phyloP scores from a whole-genome alignment of 2,888 invertebrate species.

The Drosophila falleni region DNA sequence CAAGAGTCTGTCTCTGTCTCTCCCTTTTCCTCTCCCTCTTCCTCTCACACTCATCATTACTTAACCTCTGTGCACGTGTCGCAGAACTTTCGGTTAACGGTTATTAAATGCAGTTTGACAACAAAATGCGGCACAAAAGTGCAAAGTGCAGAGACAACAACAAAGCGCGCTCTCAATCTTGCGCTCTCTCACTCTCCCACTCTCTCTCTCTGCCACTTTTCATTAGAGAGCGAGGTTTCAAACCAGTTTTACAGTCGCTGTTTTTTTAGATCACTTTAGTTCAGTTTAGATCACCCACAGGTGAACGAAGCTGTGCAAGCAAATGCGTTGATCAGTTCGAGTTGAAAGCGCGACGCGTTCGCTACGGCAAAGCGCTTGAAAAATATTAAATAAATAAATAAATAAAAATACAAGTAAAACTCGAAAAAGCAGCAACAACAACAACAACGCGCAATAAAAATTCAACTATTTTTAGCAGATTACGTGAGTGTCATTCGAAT shows the following conservation, averaged over 20 bases:
- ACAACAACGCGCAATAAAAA: conserved; percentile 49
- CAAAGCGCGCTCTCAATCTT: conserved; percentile 5
- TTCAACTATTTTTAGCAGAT: conserved; percentile 78
- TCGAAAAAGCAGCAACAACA: conserved; percentile 25
- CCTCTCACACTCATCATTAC: conserved; percentile 3
- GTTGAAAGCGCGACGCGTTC: conserved; percentile 64
- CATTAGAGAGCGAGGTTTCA: neutral
- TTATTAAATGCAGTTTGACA: conserved; percentile 78
- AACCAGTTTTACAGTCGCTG: conserved; percentile 40
- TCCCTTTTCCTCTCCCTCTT: neutral
- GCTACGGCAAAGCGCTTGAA: conserved; percentile 11
- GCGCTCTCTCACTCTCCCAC: neutral
- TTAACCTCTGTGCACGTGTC: conserved; percentile 66
- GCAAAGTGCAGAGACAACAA: conserved; percentile 57
- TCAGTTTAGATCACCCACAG: conserved; percentile 63
- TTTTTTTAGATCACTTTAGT: conserved; percentile 37
- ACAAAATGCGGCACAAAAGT: conserved; percentile 61
- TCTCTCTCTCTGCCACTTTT: neutral
- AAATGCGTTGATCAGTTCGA: conserved; percentile 52
- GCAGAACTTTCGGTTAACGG: conserved; percentile 77
- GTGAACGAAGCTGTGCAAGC: conserved; percentile 50
- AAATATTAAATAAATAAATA: conserved; percentile 2
- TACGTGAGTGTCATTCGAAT: conserved; percentile 77
- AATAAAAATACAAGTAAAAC: conserved; percentile 23
- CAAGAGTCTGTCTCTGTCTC: neutral